A percentile compares a stretch with the other conserved stretches of the same genome.
Evolutionary conservation across 1,140 invertebrate genomes (phyloP).

Genomic region (Sitobion miscanthi): DNA sequence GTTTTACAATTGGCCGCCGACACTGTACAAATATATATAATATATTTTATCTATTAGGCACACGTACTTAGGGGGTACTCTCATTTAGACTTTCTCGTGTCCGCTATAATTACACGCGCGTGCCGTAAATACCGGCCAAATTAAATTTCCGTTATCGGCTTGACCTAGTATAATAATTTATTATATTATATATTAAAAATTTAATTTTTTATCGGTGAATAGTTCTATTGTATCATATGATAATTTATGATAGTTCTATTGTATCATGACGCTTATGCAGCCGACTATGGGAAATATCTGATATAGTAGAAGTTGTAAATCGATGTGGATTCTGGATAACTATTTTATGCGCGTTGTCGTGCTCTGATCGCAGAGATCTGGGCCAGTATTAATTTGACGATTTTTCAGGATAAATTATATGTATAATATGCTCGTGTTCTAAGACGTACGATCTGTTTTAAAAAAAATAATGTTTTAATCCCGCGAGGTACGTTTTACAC

Average conservation of each 20-base stretch:
- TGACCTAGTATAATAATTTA: not conserved
- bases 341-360: not conserved
- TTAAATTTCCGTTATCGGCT: not conserved
- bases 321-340: not conserved
- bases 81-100: not conserved
- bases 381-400: not conserved
- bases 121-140: not conserved
- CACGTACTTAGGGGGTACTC: not conserved
- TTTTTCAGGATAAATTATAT: not conserved
- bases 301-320: not conserved
- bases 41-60: not conserved
- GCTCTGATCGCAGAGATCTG: too few species aligned
- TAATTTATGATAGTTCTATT: not conserved
- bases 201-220: not conserved
- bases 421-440: not conserved
- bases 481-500: not conserved
- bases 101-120: not conserved
- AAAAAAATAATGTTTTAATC: not conserved
- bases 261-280: too few species aligned
- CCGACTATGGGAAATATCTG: too few species aligned
- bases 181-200: not conserved
- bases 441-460: not conserved
- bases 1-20: not conserved
- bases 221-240: not conserved
- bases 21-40: not conserved